Conservation (phyloP, 2,113 vertebrate genomes). For the Pipa parva region DNA sequence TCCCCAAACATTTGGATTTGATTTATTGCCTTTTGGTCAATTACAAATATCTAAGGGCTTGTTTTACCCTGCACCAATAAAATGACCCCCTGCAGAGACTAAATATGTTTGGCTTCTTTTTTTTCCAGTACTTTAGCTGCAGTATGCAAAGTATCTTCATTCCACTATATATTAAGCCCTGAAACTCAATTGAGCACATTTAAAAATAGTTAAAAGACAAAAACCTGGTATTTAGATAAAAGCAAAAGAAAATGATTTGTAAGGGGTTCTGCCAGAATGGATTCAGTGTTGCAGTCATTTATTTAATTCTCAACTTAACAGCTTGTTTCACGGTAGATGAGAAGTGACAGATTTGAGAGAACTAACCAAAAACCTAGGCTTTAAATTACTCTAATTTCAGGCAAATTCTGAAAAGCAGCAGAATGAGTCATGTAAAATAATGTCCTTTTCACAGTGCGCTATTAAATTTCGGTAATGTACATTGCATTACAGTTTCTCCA, state of each 20-base stretch:
- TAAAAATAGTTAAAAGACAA: conserved; percentile 32
- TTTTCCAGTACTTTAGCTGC: background rate
- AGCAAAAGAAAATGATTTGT: conserved; percentile 37
- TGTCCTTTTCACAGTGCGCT: conserved; percentile 21
- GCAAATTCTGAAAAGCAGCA: conserved; percentile 34
- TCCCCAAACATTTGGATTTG: too few species aligned
- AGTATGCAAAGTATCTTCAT: background rate
- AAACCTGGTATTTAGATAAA: conserved; percentile 36
- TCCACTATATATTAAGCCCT: conserved; percentile 3
- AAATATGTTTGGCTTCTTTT: background rate
- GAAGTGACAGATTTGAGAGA: conserved; percentile 39
- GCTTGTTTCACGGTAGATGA: conserved; percentile 39
- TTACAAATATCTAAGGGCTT: too few species aligned
- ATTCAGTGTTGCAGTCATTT: conserved; percentile 30
- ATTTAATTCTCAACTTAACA: conserved; percentile 40
- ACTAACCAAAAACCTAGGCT: conserved; percentile 32
- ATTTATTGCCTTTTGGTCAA: too few species aligned
- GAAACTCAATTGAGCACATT: conserved; percentile 10
- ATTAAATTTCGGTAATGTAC: conserved; percentile 28
- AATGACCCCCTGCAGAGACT: too few species aligned
- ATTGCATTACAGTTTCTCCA: conserved; percentile 20
- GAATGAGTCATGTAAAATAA: conserved; percentile 38
- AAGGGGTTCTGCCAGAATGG: conserved; percentile 32
- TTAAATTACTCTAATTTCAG: conserved; percentile 40
- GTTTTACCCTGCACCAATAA: background rate